phyloP scores from a whole-genome alignment of 2,888 invertebrate species.

The Metallyticus violacea region DNA sequence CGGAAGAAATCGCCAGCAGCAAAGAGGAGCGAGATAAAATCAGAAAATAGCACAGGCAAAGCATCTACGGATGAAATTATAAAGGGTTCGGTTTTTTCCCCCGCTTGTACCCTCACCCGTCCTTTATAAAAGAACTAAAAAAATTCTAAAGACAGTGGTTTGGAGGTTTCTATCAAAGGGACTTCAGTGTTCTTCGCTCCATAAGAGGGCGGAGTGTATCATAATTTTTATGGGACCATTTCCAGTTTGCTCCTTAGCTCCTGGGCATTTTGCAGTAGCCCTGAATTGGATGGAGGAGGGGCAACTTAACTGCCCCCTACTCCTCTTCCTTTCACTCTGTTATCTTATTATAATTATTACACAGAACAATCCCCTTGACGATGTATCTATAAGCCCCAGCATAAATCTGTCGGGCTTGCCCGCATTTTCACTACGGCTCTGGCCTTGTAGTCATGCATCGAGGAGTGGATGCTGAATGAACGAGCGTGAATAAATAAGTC shows the following conservation, averaged over 20 bases:
- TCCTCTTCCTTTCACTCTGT: neutral
- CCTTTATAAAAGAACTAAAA: slow-evolving; percentile 19
- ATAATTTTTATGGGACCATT: slow-evolving; percentile 25
- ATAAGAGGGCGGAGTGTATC: slow-evolving; percentile 12
- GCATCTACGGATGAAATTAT: slow-evolving; percentile 23
- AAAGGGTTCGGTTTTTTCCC: slow-evolving; percentile 6
- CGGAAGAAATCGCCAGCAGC: slow-evolving; percentile 12
- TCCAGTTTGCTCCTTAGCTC: slow-evolving; percentile 13
- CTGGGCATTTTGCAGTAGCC: slow-evolving; percentile 26
- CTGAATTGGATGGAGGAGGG: slow-evolving; percentile 14
- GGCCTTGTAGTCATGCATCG: too few species aligned
- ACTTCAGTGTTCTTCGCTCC: neutral
- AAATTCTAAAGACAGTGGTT: slow-evolving; percentile 11
- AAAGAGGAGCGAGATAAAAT: slow-evolving; percentile 17
- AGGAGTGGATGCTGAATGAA: neutral
- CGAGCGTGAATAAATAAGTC: neutral
- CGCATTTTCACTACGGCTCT: too few species aligned
- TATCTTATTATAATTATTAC: slow-evolving; percentile 19
- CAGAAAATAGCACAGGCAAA: slow-evolving; percentile 26
- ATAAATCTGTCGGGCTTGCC: neutral
- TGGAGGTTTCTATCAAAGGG: neutral
- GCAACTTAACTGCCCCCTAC: slow-evolving; percentile 26
- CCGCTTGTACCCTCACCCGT: neutral
- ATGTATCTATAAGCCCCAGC: neutral
- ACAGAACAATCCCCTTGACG: slow-evolving; percentile 11